phyloP scores from a whole-genome alignment of 2,797 vertebrate genomes.

The Knipowitschia caucasica region DNA sequence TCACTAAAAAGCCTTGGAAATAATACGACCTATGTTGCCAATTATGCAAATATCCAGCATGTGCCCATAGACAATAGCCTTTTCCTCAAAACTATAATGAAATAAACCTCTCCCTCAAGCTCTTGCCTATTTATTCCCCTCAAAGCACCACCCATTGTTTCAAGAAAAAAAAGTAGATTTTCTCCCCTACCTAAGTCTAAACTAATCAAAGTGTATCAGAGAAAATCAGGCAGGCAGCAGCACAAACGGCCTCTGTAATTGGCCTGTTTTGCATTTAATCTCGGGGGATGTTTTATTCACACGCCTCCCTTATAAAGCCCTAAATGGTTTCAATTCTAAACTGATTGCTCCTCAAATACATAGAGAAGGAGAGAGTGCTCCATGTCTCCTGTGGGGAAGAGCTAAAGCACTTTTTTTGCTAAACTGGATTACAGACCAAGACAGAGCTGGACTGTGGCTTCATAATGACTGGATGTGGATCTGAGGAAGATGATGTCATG shows the following conservation, averaged over 20 bases:
- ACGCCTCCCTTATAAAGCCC: conserved; percentile 71
- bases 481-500: too few species aligned
- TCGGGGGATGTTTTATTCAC: conserved; percentile 73
- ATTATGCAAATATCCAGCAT: neutral
- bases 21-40: neutral
- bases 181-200: conserved; percentile 40
- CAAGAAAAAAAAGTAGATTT: conserved; percentile 26
- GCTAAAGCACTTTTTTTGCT: conserved; percentile 81
- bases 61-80: conserved; percentile 12
- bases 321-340: conserved; percentile 76
- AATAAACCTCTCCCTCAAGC: conserved; percentile 38
- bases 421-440: conserved; percentile 81
- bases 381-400: conserved; percentile 66
- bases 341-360: conserved; percentile 70
- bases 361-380: conserved; percentile 32
- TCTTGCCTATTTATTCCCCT: conserved; percentile 29
- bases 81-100: conserved; percentile 42
- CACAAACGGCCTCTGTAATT: conserved; percentile 60
- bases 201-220: conserved; percentile 37
- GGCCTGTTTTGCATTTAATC: conserved; percentile 73
- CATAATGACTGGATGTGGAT: conserved; percentile 44
- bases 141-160: conserved; percentile 9
- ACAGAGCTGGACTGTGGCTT: conserved; percentile 66
- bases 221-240: conserved; percentile 30
- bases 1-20: conserved; percentile 15